Conservation (phyloP, 2,797 vertebrate species). For the Argya squamiceps region DNA sequence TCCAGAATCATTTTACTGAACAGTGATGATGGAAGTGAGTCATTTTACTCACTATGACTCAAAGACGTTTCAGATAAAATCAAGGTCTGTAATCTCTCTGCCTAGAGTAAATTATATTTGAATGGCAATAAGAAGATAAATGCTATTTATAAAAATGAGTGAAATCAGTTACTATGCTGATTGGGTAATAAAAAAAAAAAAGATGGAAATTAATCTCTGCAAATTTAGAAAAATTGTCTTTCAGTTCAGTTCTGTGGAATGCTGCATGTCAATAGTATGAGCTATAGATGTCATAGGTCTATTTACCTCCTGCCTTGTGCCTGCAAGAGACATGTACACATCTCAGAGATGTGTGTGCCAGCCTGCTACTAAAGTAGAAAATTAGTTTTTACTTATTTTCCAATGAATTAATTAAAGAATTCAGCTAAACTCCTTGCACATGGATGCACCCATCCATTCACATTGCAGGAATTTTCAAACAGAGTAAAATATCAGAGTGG, state of each 20-base stretch:
- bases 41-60: slow-evolving; percentile 48
- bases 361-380: neutral
- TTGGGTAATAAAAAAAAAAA: slow-evolving; percentile 9
- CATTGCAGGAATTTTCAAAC: neutral
- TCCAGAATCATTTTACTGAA: slow-evolving; percentile 19
- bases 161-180: slow-evolving; percentile 42
- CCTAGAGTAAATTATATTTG: slow-evolving; percentile 57
- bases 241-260: neutral
- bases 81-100: slow-evolving; percentile 50
- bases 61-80: slow-evolving; percentile 41
- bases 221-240: slow-evolving; percentile 32
- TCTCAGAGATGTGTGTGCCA: neutral
- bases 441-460: neutral
- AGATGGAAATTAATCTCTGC: slow-evolving; percentile 29
- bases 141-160: slow-evolving; percentile 63
- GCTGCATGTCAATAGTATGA: neutral
- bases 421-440: neutral
- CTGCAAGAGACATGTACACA: neutral
- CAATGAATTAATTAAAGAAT: neutral
- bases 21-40: slow-evolving; percentile 45
- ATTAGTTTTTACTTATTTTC: neutral
- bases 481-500: neutral
- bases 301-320: neutral
- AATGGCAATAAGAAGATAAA: slow-evolving; percentile 63
- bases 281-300: neutral